Percentiles rank a stretch among this genome's conserved stretches.
Evolutionary conservation across 2,888 invertebrate species (phyloP).

Genomic region (Mystacides longicornis): DNA sequence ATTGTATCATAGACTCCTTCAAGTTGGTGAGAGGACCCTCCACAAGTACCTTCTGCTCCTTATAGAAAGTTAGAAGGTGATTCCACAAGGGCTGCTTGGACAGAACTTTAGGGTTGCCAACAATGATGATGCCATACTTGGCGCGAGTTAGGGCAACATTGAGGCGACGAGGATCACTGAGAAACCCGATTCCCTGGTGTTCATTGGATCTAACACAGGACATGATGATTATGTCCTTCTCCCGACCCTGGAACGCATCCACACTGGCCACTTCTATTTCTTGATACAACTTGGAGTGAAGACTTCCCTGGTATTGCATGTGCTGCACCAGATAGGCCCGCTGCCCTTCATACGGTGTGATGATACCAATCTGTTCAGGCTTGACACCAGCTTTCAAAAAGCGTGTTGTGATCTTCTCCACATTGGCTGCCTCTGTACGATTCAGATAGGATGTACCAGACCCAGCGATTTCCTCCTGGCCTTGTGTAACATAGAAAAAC

Average conservation of each 20-base stretch:
- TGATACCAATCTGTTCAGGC: slow-evolving; percentile 97
- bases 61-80: slow-evolving; percentile 93
- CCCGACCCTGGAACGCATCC: slow-evolving; percentile 98
- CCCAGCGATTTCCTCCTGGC: slow-evolving; percentile 97
- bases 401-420: slow-evolving; percentile 94
- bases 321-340: slow-evolving; percentile 95
- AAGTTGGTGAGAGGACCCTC: slow-evolving; percentile 97
- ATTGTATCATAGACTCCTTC: slow-evolving; percentile 93
- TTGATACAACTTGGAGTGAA: slow-evolving; percentile 94
- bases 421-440: slow-evolving; percentile 96
- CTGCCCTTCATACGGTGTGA: slow-evolving; percentile 98
- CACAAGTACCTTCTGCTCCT: slow-evolving; percentile 93
- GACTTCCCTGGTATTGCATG: slow-evolving; percentile 97
- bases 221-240: slow-evolving; percentile 99
- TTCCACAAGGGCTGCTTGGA: slow-evolving; percentile 99
- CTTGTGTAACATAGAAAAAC: slow-evolving; percentile 98
- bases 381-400: slow-evolving; percentile 92
- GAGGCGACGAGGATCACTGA: slow-evolving; percentile 94
- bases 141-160: slow-evolving; percentile 98
- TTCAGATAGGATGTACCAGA: slow-evolving; percentile 98
- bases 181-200: slow-evolving; percentile 96
- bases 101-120: slow-evolving; percentile 97
- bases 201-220: slow-evolving; percentile 98
- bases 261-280: slow-evolving; percentile 99
- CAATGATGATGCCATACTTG: slow-evolving; percentile 95